phyloP scores from a whole-genome alignment of 2,113 vertebrate genomes.

The Centrocercus urophasianus region DNA sequence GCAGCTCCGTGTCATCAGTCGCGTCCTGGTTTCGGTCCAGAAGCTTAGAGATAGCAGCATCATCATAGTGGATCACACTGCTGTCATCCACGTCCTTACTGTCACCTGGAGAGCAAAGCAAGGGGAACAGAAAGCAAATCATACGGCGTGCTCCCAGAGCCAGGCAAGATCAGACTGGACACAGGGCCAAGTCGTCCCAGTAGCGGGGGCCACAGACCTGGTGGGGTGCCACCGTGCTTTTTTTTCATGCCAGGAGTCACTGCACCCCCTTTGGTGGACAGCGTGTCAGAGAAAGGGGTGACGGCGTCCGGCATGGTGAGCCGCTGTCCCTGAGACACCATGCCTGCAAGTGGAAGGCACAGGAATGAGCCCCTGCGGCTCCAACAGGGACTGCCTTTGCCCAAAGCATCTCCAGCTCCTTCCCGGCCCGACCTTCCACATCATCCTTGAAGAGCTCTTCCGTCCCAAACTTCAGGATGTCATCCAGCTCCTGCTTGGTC shows the following conservation, averaged over 20 bases:
- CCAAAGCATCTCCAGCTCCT: neutral
- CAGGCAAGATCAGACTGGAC: neutral
- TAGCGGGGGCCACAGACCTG: constrained; percentile 59
- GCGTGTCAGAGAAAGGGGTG: constrained; percentile 65
- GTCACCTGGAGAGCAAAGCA: constrained; percentile 79
- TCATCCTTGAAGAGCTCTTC: constrained; percentile 99
- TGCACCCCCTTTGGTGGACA: constrained; percentile 69
- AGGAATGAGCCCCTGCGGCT: neutral
- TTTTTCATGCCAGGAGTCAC: constrained; percentile 69
- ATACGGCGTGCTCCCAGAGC: accelerated
- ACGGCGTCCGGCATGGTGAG: constrained; percentile 40
- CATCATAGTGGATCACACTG: constrained; percentile 96
- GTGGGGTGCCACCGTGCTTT: constrained; percentile 76
- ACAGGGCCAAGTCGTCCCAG: neutral
- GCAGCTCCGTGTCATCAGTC: constrained; percentile 94
- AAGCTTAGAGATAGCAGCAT: constrained; percentile 95
- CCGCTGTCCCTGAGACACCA: constrained; percentile 81
- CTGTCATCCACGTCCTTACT: constrained; percentile 95
- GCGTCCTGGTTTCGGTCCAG: constrained; percentile 95
- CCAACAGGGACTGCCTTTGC: accelerated
- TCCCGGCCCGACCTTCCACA: constrained; percentile 83
- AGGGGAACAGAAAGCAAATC: accelerated
- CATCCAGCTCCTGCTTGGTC: constrained; percentile 97
- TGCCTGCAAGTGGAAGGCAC: constrained; percentile 18
- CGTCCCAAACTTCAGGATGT: constrained; percentile 98